Percentiles rank a stretch among this genome's conserved stretches.
Conservation (phyloP, 2,113 vertebrate genomes). For the Lota lota region DNA sequence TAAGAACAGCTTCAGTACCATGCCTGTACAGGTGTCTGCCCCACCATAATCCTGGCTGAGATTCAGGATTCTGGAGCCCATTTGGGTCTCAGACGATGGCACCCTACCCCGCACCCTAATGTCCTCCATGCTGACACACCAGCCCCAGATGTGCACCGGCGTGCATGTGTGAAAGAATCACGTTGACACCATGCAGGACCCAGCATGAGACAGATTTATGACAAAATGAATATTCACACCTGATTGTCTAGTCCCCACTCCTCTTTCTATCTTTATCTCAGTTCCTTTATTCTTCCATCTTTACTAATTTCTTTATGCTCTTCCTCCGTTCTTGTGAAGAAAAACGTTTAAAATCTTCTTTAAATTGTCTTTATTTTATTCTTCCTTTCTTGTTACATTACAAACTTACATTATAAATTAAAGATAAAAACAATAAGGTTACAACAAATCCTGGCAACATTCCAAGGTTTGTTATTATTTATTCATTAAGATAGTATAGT, state of each 20-base stretch:
- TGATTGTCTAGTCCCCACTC: slow-evolving; percentile 24
- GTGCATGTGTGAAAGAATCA: slow-evolving; percentile 57
- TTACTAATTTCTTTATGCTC: slow-evolving; percentile 11
- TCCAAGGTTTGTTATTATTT: slow-evolving; percentile 65
- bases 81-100: slow-evolving; percentile 46
- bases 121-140: slow-evolving; percentile 27
- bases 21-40: slow-evolving; percentile 39
- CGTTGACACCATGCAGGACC: slow-evolving; percentile 67
- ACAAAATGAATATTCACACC: slow-evolving; percentile 60
- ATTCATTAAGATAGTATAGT: slow-evolving; percentile 67
- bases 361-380: too few relatives aligned
- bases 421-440: too few relatives aligned
- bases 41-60: slow-evolving; percentile 44
- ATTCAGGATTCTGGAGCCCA: slow-evolving; percentile 37
- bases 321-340: slow-evolving; percentile 38
- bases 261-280: slow-evolving; percentile 31
- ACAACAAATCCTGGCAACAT: slow-evolving; percentile 37
- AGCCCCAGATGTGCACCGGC: slow-evolving; percentile 57
- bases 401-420: too few relatives aligned
- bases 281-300: slow-evolving; percentile 26
- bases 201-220: slow-evolving; percentile 71
- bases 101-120: slow-evolving; percentile 33
- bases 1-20: slow-evolving; percentile 35
- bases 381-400: too few relatives aligned
- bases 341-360: too few relatives aligned